Evolutionary conservation across 2,113 vertebrate genomes (phyloP).

Genomic region (Phalacrocorax carbo): DNA sequence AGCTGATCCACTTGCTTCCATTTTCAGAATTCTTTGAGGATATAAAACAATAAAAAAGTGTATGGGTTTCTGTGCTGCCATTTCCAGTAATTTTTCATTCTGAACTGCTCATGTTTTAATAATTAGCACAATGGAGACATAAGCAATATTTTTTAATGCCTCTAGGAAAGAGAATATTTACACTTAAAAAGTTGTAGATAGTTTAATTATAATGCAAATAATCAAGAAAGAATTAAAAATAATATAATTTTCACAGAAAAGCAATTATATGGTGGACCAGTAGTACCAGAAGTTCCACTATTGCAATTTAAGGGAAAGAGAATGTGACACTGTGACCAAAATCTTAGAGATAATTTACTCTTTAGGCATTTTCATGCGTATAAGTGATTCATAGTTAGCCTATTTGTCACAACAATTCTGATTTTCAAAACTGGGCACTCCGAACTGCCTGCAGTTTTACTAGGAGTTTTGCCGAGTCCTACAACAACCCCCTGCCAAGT

Average conservation of each 20-base stretch:
- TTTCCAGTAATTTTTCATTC: background rate
- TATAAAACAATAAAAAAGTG: background rate
- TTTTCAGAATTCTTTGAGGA: background rate
- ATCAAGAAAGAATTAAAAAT: background rate
- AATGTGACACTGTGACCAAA: background rate
- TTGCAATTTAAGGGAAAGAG: background rate
- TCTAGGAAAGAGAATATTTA: background rate
- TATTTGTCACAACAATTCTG: background rate
- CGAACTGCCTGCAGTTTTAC: background rate
- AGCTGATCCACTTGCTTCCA: background rate
- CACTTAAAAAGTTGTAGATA: background rate
- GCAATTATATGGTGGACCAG: background rate
- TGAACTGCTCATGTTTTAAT: background rate
- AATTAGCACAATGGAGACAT: background rate
- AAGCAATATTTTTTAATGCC: background rate
- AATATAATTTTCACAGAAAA: background rate
- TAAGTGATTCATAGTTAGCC: background rate
- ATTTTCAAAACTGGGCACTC: background rate
- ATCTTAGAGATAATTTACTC: background rate
- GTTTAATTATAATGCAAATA: background rate
- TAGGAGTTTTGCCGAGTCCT: background rate
- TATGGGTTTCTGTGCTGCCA: background rate
- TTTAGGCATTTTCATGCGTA: background rate
- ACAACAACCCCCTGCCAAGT: fast-evolving
- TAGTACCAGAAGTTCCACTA: background rate